These are phyloP conservation scores for Lepeophtheirus nordmannii DNA, from an alignment of 2,888 invertebrate species.

Conservation along the genomic window DNA sequence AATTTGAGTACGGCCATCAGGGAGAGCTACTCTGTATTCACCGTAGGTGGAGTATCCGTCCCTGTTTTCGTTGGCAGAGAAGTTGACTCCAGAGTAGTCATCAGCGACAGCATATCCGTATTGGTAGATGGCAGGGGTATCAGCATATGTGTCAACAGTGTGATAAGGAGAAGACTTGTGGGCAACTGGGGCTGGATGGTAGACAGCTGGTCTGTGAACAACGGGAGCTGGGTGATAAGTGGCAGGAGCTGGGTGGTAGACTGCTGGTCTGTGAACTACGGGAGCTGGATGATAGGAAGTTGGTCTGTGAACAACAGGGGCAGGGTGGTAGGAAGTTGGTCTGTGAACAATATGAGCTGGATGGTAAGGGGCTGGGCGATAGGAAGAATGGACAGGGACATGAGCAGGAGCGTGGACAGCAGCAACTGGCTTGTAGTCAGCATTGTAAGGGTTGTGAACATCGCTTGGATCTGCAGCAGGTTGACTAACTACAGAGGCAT, in stretches of 20 bases:
- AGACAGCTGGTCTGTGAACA: no score
- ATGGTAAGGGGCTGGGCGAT: not conserved
- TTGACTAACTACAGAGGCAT: slow-evolving; percentile 8
- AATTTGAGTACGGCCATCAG: no score
- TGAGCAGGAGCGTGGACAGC: slow-evolving; percentile 14
- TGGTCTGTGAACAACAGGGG: no score
- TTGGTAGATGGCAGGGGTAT: slow-evolving; percentile 7
- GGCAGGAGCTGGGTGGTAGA: no score
- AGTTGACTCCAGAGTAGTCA: not conserved
- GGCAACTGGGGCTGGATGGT: no score
- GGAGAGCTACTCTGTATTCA: no score
- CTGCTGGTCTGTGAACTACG: no score
- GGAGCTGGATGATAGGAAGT: no score
- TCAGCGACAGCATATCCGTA: not conserved
- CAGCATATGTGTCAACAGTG: no score
- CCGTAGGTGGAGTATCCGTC: not conserved
- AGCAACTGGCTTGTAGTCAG: slow-evolving; percentile 2
- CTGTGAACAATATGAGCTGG: not conserved
- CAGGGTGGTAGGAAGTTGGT: not conserved
- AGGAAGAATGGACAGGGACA: not conserved
- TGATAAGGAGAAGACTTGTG: no score
- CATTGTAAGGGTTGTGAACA: slow-evolving; percentile 5
- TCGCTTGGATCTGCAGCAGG: slow-evolving; percentile 7
- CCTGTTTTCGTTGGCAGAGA: not conserved
- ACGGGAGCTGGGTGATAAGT: no score